phyloP scores from a whole-genome alignment of 2,113 vertebrate genomes.

The Junco hyemalis region DNA sequence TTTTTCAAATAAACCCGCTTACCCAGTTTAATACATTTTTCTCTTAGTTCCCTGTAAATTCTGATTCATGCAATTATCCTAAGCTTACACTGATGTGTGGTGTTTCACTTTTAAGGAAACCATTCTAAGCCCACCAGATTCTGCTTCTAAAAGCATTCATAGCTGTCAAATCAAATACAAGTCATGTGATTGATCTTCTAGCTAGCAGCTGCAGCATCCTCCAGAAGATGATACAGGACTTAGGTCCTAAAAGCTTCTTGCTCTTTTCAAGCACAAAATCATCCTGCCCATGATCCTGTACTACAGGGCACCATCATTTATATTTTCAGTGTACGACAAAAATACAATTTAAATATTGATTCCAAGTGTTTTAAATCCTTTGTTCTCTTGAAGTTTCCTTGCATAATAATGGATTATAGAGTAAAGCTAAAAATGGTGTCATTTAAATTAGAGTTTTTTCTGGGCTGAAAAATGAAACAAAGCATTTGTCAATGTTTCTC shows the following conservation, averaged over 20 bases:
- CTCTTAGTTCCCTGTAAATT: background rate
- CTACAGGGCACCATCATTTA: background rate
- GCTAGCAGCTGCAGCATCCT: conserved; percentile 11
- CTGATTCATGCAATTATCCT: background rate
- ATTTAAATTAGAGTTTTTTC: background rate
- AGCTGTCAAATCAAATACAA: conserved; percentile 27
- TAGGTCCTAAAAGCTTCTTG: background rate
- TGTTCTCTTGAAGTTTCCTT: background rate
- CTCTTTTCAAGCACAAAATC: background rate
- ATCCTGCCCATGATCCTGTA: background rate
- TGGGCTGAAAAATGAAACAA: background rate
- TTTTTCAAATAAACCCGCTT: background rate
- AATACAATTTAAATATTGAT: background rate
- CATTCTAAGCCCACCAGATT: background rate
- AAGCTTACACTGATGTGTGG: background rate
- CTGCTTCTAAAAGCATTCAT: background rate
- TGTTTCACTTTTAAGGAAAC: background rate
- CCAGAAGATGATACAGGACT: background rate
- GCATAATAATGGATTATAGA: background rate
- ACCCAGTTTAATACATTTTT: background rate
- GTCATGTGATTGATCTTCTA: background rate
- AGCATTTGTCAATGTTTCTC: background rate
- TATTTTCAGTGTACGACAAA: background rate
- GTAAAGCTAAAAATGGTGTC: background rate
- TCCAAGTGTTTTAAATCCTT: background rate